Conservation (phyloP, 37 sponge, comb jelly and placozoan genomes). For the Beroe ovata region DNA sequence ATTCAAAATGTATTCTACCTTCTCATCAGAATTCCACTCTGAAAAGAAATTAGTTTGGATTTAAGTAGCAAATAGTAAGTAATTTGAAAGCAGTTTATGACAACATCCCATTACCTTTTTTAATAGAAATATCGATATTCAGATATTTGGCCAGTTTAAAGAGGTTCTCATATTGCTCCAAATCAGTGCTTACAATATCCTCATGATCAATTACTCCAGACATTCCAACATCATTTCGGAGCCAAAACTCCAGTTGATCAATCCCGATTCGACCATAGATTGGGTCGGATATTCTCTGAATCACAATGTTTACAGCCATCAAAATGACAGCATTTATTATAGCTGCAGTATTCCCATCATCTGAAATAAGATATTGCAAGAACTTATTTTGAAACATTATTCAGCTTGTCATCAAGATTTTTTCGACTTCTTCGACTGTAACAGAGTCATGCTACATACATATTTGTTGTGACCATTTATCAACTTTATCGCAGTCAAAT, state of each 20-base stretch:
- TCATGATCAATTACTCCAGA: background rate
- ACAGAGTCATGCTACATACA: background rate
- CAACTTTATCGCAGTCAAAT: background rate
- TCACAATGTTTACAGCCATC: background rate
- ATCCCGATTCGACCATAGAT: background rate
- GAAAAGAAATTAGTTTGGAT: background rate
- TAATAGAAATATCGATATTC: no score
- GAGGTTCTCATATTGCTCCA: background rate
- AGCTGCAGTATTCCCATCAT: background rate
- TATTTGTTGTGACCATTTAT: background rate
- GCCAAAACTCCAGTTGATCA: conserved; percentile 20
- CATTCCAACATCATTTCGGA: background rate
- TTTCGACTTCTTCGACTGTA: no score
- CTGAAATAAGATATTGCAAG: no score
- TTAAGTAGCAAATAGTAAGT: background rate
- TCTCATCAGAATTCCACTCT: background rate
- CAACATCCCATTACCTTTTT: no score
- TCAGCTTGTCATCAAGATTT: no score
- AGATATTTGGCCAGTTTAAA: background rate
- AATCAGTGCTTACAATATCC: conserved; percentile 6
- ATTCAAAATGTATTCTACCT: background rate
- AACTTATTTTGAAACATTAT: no score
- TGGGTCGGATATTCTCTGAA: conserved; percentile 1
- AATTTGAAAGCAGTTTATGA: background rate
- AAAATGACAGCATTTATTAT: background rate